These are phyloP conservation scores for Eumeta japonica DNA, from an alignment of 1,140 invertebrate genomes.

Conservation along the genomic window DNA sequence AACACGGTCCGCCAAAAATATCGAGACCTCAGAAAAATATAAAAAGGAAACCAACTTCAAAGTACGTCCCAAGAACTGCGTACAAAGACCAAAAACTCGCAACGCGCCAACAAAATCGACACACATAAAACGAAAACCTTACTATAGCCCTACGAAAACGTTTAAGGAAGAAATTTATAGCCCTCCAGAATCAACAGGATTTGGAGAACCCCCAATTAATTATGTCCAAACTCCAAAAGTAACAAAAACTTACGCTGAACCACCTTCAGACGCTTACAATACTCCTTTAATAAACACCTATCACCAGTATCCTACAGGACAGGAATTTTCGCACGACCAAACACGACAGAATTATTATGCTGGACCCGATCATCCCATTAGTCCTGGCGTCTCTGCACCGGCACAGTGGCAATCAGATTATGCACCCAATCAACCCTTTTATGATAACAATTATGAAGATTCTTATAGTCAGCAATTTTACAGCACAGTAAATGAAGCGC, in stretches of 20 bases:
- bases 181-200: conserved; percentile 22
- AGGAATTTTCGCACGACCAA: conserved; percentile 1
- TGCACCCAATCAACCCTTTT: too few species aligned
- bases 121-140: conserved; percentile 21
- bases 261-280: conserved; percentile 28
- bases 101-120: conserved; percentile 22
- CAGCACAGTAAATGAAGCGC: too few species aligned
- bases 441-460: too few species aligned
- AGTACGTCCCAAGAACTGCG: neutral
- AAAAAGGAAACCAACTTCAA: conserved; percentile 4
- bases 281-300: conserved; percentile 15
- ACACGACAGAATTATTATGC: conserved; percentile 12
- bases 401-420: too few species aligned
- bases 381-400: neutral
- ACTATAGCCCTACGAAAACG: conserved; percentile 7
- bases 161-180: conserved; percentile 18
- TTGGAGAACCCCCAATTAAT: conserved; percentile 33
- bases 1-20: conserved; percentile 19
- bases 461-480: neutral
- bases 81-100: conserved; percentile 15
- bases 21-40: conserved; percentile 9
- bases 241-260: conserved; percentile 19
- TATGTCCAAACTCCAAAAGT: conserved; percentile 13
- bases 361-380: conserved; percentile 4
- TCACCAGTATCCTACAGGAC: neutral